These are phyloP conservation scores for Andrena marginata DNA, from an alignment of 2,888 invertebrate genomes.

Conservation along the genomic window DNA sequence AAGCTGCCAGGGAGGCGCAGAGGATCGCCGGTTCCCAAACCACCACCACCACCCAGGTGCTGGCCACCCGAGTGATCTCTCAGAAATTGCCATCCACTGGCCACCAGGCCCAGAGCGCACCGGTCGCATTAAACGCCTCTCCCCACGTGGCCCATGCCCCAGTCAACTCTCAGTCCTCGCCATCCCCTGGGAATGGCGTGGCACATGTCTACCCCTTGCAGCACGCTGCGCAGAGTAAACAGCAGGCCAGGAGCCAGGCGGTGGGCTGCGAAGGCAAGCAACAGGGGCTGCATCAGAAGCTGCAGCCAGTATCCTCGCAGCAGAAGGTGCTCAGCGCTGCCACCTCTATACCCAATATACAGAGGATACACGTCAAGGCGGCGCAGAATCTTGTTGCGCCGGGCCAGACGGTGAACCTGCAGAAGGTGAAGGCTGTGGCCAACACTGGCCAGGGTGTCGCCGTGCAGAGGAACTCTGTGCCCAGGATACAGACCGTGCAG, in stretches of 20 bases:
- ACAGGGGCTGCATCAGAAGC: slow-evolving; percentile 68
- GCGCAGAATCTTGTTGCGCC: slow-evolving; percentile 66
- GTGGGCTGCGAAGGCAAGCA: slow-evolving; percentile 59
- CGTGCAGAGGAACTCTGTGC: slow-evolving; percentile 71
- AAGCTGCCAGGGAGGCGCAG: slow-evolving; percentile 70
- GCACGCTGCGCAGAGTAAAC: slow-evolving; percentile 59
- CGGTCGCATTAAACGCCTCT: slow-evolving; percentile 54
- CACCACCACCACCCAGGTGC: slow-evolving; percentile 73
- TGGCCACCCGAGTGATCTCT: slow-evolving; percentile 75
- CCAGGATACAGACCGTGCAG: slow-evolving; percentile 73
- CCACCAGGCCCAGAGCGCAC: slow-evolving; percentile 64
- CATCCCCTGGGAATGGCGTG: slow-evolving; percentile 45
- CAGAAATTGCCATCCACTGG: slow-evolving; percentile 72
- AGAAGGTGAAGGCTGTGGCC: slow-evolving; percentile 75
- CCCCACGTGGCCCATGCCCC: slow-evolving; percentile 51
- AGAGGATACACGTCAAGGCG: slow-evolving; percentile 77
- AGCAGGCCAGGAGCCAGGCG: slow-evolving; percentile 65
- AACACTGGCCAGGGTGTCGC: slow-evolving; percentile 63
- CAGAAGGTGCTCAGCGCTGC: slow-evolving; percentile 69
- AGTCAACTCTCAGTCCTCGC: slow-evolving; percentile 49
- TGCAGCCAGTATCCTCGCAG: slow-evolving; percentile 68
- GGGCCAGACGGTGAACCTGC: slow-evolving; percentile 73
- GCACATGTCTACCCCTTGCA: slow-evolving; percentile 57
- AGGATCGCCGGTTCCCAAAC: slow-evolving; percentile 67
- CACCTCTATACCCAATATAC: slow-evolving; percentile 73